Base-by-base conservation (phyloP, 2,888 invertebrate genomes). In the Periphyllus acericola region DNA sequence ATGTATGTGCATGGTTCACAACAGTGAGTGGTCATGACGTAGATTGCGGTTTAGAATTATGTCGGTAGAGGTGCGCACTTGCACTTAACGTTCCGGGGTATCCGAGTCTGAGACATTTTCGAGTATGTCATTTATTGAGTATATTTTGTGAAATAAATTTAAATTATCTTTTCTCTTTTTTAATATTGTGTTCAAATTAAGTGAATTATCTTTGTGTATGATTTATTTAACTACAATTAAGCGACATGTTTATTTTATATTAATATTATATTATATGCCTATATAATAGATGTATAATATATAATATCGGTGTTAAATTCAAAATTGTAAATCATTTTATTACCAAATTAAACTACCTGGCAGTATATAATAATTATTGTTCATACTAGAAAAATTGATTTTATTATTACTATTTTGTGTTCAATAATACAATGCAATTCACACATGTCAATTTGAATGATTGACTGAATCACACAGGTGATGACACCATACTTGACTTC, bases 321-420 rank as follows among this genome's bases (percentile, higher is more conserved):
- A 55, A 74, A 74, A 55, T 83, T 83, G 74, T 74, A 83, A 83
- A 83, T 83, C 34, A 36, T 83, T 83, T 83, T 60, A 83, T 83
- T 75, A 83, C 52, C 60, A 75, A 83, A 83, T 83, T 40, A 75
- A 83, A 75, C 55, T 74, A 83, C 74, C 72, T 74, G 55, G 36
- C 55, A 74, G 74, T 74, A 55, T 83, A 55, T 83, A 74, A 36
- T 74, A 52, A 11, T 76, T 52, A 72, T 83, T 74, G n/a, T 72
- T 83, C 34, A 34, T 82, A 74, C 36, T 83, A 0, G 19, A 29
- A 74, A 14, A 79, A 60, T 14, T n/a, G n/a, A 3, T 75, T 75
- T n/a, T 76, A 29, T 14, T 78, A 32, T 25, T 60, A 60, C 9
- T 46, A 14, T 46, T 46, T 46, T 46, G 40, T 40, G 46, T 46